Evolutionary conservation across 2,888 invertebrate species (phyloP).

Genomic region (Scelioninae gen. 1): DNA sequence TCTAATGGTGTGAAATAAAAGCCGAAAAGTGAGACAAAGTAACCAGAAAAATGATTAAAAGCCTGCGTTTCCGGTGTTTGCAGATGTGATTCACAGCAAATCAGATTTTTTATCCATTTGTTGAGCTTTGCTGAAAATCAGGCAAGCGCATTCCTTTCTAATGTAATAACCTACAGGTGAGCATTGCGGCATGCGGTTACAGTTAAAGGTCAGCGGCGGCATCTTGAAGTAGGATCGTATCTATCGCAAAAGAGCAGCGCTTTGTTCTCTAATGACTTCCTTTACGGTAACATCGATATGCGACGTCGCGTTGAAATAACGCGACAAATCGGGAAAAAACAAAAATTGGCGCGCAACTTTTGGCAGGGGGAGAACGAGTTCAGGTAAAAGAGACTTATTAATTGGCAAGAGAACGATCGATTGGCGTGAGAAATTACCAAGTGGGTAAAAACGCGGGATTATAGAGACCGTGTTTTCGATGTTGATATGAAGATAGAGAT

Average conservation of each 20-base stretch:
- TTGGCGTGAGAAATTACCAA: conserved; percentile 51
- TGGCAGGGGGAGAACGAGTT: too few relatives aligned
- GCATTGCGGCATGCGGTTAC: conserved; percentile 81
- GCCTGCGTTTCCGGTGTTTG: conserved; percentile 6
- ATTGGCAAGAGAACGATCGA: conserved; percentile 27
- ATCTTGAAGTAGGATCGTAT: conserved; percentile 75
- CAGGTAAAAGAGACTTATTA: conserved; percentile 32
- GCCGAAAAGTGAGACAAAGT: neutral
- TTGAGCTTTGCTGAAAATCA: conserved; percentile 70
- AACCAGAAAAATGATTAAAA: conserved; percentile 13
- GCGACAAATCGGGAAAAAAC: conserved; percentile 65
- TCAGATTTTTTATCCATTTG: conserved; percentile 66
- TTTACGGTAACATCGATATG: conserved; percentile 70
- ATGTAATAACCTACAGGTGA: conserved; percentile 74
- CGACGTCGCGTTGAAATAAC: conserved; percentile 62
- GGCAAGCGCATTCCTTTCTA: conserved; percentile 75
- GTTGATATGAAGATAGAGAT: conserved; percentile 45
- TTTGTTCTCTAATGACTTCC: conserved; percentile 79
- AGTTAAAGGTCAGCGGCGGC: conserved; percentile 81
- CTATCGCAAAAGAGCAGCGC: conserved; percentile 78
- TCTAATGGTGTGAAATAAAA: conserved; percentile 16
- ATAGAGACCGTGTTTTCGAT: conserved; percentile 24
- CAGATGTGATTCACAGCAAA: conserved; percentile 51
- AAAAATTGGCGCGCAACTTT: conserved; percentile 32
- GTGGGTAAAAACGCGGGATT: conserved; percentile 21